Evolutionary conservation across 2,888 invertebrate genomes (phyloP), one percentile per base, ranked within the genome.

Genomic region (Agrochola macilenta): DNA sequence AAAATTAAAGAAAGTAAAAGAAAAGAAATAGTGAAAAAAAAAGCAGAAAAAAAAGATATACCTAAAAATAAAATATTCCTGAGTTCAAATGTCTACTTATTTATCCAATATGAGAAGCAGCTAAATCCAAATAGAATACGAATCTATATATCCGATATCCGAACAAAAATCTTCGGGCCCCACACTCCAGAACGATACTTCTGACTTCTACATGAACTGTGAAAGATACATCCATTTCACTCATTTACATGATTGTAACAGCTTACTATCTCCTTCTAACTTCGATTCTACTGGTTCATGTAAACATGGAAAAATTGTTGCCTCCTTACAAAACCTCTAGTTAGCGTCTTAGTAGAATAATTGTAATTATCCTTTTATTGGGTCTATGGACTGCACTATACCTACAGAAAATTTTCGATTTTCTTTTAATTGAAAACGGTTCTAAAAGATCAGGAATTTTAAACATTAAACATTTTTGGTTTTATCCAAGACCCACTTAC

Each of bases 211-310:
- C 54, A 14, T 26, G 9, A 12, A 49, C 14, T 69, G 63, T 75
- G 39, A 12, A 52, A 43, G 12, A 64, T 69, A 58, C 26, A 39
- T 66, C 79, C 69, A 63, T 84, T 75, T 58, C 74, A 66, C 58
- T 77, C 66, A 75, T 69, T 57, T 23, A 46, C 58, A 39, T 57
- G 11, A 63, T 68, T 43, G 9, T 35, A 17, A 20, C 9, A 30
- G 14, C 66, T 64, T 43, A 39, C 74, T 78, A 54, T 83, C 84
- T 87, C 76, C 9, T 74, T 87, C 68, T 68, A 58, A 35, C 64
- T 54, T 57, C 11, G 7, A 14, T 71, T 54, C 2, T 39, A 66
- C 30, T 60, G 39, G 30, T 30, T 35, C 9, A 43, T 72, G 23
- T 35, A n/a, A 39, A 26, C 11, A 49, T n/a, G 23, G 20, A 57